Conservation (phyloP, 2,888 invertebrate genomes). For the Cephus nigrinus region DNA sequence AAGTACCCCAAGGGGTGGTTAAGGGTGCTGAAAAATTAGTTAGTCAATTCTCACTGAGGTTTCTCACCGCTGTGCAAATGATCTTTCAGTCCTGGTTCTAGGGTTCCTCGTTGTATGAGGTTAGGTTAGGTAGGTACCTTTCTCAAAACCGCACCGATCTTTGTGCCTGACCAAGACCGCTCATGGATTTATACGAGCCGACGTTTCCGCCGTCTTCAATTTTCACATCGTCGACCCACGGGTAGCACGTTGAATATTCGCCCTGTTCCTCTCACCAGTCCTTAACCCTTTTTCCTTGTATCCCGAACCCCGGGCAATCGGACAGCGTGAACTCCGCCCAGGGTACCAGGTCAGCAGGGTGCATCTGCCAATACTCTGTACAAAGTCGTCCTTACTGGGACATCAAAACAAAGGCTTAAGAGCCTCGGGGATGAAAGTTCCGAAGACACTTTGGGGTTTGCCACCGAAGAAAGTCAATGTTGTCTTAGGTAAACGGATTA, state of each 20-base stretch:
- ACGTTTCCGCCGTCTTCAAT: neutral
- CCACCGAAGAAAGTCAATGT: neutral
- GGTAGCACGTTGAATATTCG: neutral
- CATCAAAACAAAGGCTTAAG: neutral
- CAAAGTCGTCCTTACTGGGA: neutral
- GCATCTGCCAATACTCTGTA: neutral
- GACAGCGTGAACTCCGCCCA: neutral
- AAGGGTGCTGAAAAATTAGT: neutral
- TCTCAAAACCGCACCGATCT: neutral
- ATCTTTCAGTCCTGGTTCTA: neutral
- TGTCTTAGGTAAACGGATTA: neutral
- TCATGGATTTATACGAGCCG: neutral
- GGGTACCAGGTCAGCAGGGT: neutral
- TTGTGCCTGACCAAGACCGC: neutral
- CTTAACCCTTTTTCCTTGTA: neutral
- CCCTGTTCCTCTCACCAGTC: neutral
- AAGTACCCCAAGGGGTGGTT: neutral
- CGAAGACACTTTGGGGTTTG: neutral
- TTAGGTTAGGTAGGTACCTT: neutral
- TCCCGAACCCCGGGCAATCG: neutral
- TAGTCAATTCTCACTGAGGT: neutral
- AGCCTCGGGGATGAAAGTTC: neutral
- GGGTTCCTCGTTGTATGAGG: neutral
- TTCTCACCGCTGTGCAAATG: neutral
- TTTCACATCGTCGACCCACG: neutral